Evolutionary conservation across 2,113 vertebrate genomes (phyloP).

Genomic region (Pongo abelii): DNA sequence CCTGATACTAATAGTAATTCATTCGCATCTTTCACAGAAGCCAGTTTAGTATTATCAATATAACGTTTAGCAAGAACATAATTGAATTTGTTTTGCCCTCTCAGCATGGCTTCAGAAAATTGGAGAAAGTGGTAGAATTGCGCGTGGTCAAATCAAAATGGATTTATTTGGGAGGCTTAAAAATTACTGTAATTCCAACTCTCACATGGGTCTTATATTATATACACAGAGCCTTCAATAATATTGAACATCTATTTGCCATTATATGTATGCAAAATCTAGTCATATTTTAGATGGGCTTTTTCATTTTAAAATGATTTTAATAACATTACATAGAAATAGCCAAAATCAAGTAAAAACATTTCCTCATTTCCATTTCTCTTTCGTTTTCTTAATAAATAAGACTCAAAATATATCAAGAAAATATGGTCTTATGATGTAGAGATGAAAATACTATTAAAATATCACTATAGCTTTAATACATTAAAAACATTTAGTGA

Average conservation of each 20-base stretch:
- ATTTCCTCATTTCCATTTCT: conserved; percentile 20
- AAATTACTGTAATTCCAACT: not conserved
- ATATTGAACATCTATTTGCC: not conserved
- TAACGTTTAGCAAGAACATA: not conserved
- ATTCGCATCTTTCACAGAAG: not conserved
- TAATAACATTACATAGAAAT: conserved; percentile 6
- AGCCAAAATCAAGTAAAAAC: not conserved
- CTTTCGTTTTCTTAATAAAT: conserved; percentile 57
- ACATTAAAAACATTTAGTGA: conserved; percentile 32
- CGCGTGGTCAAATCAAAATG: not conserved
- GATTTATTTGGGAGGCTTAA: not conserved
- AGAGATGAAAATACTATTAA: conserved; percentile 42
- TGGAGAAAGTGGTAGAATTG: not conserved
- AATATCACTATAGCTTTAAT: not conserved
- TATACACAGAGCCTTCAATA: not conserved
- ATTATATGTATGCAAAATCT: not conserved
- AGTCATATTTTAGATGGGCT: not conserved
- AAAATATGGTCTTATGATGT: conserved; percentile 22
- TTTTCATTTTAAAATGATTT: conserved; percentile 19
- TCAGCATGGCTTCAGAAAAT: not conserved
- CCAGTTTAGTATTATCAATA: not conserved
- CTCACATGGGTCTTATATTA: not conserved
- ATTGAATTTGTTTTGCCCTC: not conserved
- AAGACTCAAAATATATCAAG: not conserved
- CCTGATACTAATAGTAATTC: not conserved